Conservation (phyloP, 2,888 invertebrate genomes). For the Carterocephalus palaemon region DNA sequence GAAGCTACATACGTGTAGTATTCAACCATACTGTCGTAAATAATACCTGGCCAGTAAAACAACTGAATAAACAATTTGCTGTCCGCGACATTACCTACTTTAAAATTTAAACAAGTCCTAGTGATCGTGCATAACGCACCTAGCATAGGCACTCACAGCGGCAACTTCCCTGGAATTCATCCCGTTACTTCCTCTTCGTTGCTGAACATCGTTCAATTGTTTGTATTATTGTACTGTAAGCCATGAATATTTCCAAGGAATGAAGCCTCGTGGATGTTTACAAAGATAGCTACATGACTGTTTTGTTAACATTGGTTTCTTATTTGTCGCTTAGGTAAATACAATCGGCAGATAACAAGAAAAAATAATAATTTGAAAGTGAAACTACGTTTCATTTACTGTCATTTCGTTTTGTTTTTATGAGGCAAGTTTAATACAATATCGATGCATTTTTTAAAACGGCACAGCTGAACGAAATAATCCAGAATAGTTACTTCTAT, state of each 20-base stretch:
- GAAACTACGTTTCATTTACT: too few relatives aligned
- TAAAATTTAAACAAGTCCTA: slow-evolving; percentile 14
- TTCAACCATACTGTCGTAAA: neutral
- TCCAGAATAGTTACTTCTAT: too few relatives aligned
- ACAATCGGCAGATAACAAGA: too few relatives aligned
- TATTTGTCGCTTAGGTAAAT: too few relatives aligned
- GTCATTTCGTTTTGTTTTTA: too few relatives aligned
- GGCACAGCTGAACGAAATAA: too few relatives aligned
- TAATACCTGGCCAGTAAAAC: slow-evolving; percentile 6
- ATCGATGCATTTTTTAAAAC: too few relatives aligned
- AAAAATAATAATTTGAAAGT: neutral
- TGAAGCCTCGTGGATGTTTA: slow-evolving; percentile 5
- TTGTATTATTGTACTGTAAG: slow-evolving; percentile 8
- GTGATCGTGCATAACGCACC: slow-evolving; percentile 7
- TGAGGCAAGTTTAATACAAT: too few relatives aligned
- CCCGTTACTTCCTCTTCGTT: slow-evolving; percentile 19
- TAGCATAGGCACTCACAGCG: slow-evolving; percentile 1
- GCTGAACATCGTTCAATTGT: slow-evolving; percentile 13
- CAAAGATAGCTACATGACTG: neutral
- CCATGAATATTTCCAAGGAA: slow-evolving; percentile 12
- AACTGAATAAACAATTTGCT: slow-evolving; percentile 20
- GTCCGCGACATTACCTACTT: slow-evolving; percentile 12
- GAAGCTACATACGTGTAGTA: neutral
- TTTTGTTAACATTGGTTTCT: slow-evolving; percentile 2
- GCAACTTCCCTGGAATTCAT: slow-evolving; percentile 12